These are phyloP conservation scores for Teleogryllus oceanicus DNA, from an alignment of 2,888 invertebrate genomes.

Conservation along the genomic window DNA sequence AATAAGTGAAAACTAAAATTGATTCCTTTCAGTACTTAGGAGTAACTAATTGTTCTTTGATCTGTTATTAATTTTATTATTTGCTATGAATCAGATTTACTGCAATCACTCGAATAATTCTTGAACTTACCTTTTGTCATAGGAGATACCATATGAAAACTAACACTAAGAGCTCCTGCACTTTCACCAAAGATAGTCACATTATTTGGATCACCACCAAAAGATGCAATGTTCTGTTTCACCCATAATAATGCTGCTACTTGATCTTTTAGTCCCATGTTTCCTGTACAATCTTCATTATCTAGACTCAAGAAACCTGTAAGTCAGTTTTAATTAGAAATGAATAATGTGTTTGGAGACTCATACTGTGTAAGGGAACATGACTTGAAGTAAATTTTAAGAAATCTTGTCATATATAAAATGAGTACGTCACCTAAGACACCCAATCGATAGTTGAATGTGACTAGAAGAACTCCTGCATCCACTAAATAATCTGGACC, in stretches of 20 bases:
- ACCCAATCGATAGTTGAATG: constrained; percentile 43
- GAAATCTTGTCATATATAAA: neutral
- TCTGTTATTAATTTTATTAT: no score
- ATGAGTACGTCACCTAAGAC: constrained; percentile 40
- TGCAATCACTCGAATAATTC: no score
- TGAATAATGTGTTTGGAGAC: no score
- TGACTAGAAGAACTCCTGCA: constrained; percentile 41
- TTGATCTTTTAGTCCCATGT: constrained; percentile 1
- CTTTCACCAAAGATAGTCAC: neutral
- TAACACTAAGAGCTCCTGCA: neutral
- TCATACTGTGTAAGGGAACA: no score
- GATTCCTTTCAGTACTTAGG: no score
- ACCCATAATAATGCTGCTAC: neutral
- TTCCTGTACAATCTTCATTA: neutral
- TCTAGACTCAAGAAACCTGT: neutral
- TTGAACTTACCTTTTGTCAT: neutral
- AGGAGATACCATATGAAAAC: neutral
- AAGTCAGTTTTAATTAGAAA: neutral
- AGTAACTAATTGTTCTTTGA: no score
- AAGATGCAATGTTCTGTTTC: neutral
- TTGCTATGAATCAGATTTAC: no score
- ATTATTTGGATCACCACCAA: neutral
- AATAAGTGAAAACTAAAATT: no score
- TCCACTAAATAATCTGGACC: constrained; percentile 41
- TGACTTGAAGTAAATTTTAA: no score